Evolutionary conservation across 2,113 vertebrate species (phyloP).

Genomic region (Sphyrna mokarran): DNA sequence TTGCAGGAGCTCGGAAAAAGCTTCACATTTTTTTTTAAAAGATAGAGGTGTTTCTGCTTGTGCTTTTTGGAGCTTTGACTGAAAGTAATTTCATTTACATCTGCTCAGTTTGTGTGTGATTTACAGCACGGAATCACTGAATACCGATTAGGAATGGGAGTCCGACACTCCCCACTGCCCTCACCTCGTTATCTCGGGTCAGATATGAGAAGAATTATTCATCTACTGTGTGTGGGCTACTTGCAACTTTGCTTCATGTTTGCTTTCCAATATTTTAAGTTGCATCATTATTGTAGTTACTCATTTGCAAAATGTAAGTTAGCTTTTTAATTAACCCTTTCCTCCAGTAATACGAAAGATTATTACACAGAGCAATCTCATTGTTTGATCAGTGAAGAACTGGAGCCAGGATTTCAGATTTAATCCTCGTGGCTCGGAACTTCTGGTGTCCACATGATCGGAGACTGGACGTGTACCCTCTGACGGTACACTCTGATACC

Average conservation of each 20-base stretch:
- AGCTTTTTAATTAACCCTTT: slow-evolving; percentile 8
- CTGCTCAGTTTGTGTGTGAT: neutral
- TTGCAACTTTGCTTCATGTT: neutral
- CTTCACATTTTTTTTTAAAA: neutral
- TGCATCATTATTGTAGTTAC: neutral
- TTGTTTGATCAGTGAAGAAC: neutral
- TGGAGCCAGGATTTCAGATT: neutral
- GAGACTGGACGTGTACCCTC: no score
- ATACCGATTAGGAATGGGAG: neutral
- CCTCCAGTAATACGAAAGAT: neutral
- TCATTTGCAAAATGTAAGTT: neutral
- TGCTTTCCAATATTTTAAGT: neutral
- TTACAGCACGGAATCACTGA: neutral
- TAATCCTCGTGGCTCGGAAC: neutral
- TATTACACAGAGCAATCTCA: neutral
- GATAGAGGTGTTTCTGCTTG: neutral
- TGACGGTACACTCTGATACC: no score
- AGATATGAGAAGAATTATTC: neutral
- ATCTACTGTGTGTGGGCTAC: neutral
- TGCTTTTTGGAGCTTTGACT: neutral
- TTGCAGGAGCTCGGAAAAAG: neutral
- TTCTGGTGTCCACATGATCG: no score
- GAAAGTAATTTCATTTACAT: neutral
- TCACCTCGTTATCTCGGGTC: neutral
- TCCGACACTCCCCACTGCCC: neutral